A percentile compares a stretch with the other conserved stretches of the same genome.
phyloP scores from a whole-genome alignment of 2,113 vertebrate species.

The Zosterops pallidus region DNA sequence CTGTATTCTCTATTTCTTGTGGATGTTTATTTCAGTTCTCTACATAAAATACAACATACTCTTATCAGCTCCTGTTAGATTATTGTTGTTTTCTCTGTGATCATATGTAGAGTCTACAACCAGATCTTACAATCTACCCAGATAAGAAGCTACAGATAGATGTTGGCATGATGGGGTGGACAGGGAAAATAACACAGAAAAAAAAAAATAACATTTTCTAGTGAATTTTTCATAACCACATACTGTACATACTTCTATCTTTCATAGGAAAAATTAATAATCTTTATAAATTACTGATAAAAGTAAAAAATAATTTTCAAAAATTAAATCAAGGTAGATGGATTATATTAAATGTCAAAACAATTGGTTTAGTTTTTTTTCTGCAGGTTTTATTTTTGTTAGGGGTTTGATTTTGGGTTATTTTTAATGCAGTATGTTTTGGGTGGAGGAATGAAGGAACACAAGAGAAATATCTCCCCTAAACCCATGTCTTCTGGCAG shows the following conservation, averaged over 20 bases:
- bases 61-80: background rate
- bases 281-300: background rate
- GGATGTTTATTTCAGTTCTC: background rate
- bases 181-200: background rate
- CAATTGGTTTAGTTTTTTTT: background rate
- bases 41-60: background rate
- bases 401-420: background rate
- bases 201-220: background rate
- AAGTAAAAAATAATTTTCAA: background rate
- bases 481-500: background rate
- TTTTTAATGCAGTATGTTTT: background rate
- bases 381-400: too few species aligned
- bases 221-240: background rate
- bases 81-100: background rate
- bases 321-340: background rate
- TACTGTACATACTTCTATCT: background rate
- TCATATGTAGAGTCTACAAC: background rate
- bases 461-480: background rate
- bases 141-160: background rate
- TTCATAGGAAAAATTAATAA: fast-evolving
- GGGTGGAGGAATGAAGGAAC: background rate
- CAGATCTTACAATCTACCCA: background rate
- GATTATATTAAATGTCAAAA: background rate
- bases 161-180: background rate
- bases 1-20: background rate